These are phyloP conservation scores for Ceratoteleas bidentatus DNA, from an alignment of 1,140 invertebrate genomes.

Conservation along the genomic window DNA sequence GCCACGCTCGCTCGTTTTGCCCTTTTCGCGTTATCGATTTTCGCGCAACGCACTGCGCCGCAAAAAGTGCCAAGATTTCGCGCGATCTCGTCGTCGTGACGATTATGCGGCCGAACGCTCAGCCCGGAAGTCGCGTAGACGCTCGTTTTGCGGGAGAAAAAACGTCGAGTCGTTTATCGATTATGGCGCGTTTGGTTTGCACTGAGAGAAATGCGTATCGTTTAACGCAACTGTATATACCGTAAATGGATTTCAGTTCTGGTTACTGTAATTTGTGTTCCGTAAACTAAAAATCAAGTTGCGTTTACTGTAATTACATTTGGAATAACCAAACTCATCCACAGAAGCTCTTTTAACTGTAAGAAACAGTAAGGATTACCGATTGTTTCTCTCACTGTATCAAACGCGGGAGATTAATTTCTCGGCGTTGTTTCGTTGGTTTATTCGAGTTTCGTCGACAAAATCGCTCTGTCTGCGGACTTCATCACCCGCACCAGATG, in stretches of 20 bases:
- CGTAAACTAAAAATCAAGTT: no score
- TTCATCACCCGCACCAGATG: constrained; percentile 21
- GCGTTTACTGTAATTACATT: no score
- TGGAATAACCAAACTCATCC: no score
- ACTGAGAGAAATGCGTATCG: no score
- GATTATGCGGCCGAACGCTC: not conserved
- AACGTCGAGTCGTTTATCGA: constrained; percentile 31
- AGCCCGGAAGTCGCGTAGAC: not conserved
- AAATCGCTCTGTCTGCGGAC: constrained; percentile 24
- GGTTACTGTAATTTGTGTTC: no score
- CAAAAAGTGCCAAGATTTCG: constrained; percentile 14
- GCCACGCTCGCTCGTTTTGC: not conserved
- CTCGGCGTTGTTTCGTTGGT: constrained; percentile 18
- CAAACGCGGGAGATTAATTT: constrained; percentile 42
- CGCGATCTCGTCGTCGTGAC: not conserved
- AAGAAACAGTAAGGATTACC: no score
- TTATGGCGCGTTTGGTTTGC: constrained; percentile 47
- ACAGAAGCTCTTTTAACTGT: no score
- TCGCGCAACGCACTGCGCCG: constrained; percentile 3
- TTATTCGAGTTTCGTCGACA: constrained; percentile 37
- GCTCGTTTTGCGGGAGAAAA: not conserved
- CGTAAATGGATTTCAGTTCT: no score
- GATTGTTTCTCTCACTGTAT: no score
- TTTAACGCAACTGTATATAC: no score
- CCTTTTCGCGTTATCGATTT: constrained; percentile 10